Evolutionary conservation across 2,797 vertebrate genomes (phyloP).

Genomic region (Melopsittacus undulatus): DNA sequence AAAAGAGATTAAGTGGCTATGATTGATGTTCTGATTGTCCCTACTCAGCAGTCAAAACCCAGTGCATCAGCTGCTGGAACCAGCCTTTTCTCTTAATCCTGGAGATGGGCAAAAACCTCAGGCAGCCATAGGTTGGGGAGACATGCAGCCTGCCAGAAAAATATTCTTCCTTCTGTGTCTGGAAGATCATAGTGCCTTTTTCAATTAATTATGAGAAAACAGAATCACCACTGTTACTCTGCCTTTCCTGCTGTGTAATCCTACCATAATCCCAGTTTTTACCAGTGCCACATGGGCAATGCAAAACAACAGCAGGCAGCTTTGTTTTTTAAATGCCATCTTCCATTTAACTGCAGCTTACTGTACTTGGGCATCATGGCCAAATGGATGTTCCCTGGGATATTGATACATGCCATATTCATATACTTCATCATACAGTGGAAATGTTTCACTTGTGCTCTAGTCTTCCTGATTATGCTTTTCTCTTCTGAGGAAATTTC

Average conservation of each 20-base stretch:
- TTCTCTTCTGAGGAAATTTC: not conserved
- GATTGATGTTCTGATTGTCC: constrained; percentile 5
- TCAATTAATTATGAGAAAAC: constrained; percentile 31
- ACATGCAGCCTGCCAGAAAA: constrained; percentile 19
- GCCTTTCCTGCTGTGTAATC: constrained; percentile 25
- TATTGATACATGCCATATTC: not conserved
- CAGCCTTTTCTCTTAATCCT: not conserved
- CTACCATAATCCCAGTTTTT: constrained; percentile 14
- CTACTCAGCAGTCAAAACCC: not conserved
- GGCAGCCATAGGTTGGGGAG: not conserved
- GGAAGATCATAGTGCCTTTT: not conserved
- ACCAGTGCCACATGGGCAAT: not conserved
- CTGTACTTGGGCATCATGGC: not conserved
- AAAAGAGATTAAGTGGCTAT: not conserved
- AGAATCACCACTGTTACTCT: not conserved
- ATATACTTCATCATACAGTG: not conserved
- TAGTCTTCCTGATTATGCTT: not conserved
- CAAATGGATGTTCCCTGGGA: not conserved
- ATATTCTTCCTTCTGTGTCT: not conserved
- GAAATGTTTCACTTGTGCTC: not conserved
- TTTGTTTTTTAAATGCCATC: not conserved
- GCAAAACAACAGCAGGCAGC: not conserved
- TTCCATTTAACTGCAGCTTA: not conserved
- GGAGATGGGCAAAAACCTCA: not conserved
- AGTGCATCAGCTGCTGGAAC: not conserved